A percentile compares a stretch with the other conserved stretches of the same genome.
Evolutionary conservation across 2,797 vertebrate genomes (phyloP).

Genomic region (Takifugu ocellatus): DNA sequence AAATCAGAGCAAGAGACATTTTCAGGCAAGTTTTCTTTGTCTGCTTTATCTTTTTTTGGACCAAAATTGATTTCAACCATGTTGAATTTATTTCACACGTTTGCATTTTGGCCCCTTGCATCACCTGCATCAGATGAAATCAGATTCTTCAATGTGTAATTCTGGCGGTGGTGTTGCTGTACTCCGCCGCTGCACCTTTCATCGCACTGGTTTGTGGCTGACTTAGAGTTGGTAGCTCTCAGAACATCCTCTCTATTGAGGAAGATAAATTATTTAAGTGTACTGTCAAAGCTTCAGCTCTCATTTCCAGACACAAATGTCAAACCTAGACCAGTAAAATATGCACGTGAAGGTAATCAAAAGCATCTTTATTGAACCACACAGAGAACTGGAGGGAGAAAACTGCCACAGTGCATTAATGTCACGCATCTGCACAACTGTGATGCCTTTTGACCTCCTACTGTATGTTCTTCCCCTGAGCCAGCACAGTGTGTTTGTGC

Average conservation of each 20-base stretch:
- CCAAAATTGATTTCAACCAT: too few species aligned
- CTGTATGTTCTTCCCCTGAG: conserved; percentile 35
- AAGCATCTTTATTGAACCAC: not conserved
- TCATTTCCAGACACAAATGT: not conserved
- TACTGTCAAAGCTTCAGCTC: too few species aligned
- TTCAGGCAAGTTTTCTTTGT: too few species aligned
- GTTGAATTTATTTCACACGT: too few species aligned
- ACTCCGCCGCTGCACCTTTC: too few species aligned
- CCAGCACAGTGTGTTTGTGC: not conserved
- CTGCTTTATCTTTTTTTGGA: too few species aligned
- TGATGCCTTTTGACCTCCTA: conserved; percentile 29
- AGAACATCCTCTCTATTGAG: not conserved
- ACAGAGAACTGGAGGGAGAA: conserved; percentile 20
- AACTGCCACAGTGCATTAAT: conserved; percentile 31
- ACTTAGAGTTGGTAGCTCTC: not conserved
- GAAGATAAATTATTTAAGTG: not conserved
- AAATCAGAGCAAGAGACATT: too few species aligned
- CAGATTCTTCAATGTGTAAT: not conserved
- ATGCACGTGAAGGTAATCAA: not conserved
- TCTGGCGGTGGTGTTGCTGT: not conserved
- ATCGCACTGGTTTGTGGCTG: not conserved
- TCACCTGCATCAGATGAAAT: not conserved
- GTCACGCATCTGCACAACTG: conserved; percentile 10
- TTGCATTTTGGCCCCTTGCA: too few species aligned
- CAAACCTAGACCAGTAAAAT: not conserved